Evolutionary conservation across 2,113 vertebrate species (phyloP).

Genomic region (Plestiodon gilberti): DNA sequence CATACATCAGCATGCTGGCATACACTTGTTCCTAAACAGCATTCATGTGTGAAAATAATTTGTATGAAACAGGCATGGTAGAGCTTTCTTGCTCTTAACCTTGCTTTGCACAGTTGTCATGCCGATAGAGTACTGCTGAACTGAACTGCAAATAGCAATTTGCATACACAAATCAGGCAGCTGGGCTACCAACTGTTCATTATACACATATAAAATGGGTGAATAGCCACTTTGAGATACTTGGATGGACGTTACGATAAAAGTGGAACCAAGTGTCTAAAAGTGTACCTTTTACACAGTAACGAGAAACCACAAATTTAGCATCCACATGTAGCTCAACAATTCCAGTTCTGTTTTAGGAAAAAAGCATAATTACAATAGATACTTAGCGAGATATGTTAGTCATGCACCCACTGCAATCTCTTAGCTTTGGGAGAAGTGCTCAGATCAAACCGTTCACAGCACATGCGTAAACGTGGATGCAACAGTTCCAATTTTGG

Average conservation of each 20-base stretch:
- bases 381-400: background rate
- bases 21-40: background rate
- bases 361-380: background rate
- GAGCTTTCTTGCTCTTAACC: background rate
- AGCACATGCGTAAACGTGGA: background rate
- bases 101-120: background rate
- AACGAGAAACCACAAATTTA: slow-evolving; percentile 14
- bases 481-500: background rate
- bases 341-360: background rate
- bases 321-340: background rate
- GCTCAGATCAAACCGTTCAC: background rate
- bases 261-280: slow-evolving; percentile 3
- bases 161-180: slow-evolving; percentile 22
- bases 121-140: background rate
- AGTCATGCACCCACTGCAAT: background rate
- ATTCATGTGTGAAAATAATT: background rate
- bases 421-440: background rate
- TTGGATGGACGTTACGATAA: slow-evolving; percentile 14
- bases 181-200: background rate
- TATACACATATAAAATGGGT: background rate
- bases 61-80: background rate
- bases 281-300: background rate
- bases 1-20: background rate
- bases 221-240: slow-evolving; percentile 21
- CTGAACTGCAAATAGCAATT: slow-evolving; percentile 31